phyloP scores from a whole-genome alignment of 2,797 vertebrate species.

The Chaenodraco wilsoni region DNA sequence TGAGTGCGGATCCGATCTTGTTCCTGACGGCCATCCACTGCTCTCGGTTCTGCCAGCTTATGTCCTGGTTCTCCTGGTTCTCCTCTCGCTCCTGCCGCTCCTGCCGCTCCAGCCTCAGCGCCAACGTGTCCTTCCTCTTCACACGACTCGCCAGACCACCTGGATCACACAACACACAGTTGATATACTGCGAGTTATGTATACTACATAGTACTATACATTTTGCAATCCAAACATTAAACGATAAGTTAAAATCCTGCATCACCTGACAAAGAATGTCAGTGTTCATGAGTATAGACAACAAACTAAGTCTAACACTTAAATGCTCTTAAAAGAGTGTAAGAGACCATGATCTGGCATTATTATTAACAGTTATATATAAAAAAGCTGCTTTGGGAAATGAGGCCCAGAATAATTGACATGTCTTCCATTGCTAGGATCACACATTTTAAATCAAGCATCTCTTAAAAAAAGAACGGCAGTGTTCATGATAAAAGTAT shows the following conservation, averaged over 20 bases:
- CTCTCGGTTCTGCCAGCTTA: conserved; percentile 88
- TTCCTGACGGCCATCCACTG: conserved; percentile 91
- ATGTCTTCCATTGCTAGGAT: no score
- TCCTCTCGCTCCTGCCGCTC: conserved; percentile 58
- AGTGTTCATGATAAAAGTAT: neutral
- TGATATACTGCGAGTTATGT: neutral
- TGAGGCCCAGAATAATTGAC: no score
- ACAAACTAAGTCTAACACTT: no score
- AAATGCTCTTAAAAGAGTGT: no score
- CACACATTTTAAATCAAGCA: neutral
- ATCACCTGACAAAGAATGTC: no score
- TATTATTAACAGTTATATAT: no score
- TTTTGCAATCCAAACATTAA: neutral
- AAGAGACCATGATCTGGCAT: no score
- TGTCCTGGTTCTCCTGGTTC: conserved; percentile 74
- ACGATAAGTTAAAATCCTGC: no score
- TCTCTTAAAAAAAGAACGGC: neutral
- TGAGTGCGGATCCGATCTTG: conserved; percentile 90
- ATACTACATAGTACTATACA: no score
- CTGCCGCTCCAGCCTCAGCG: conserved; percentile 87
- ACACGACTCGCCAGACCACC: conserved; percentile 91
- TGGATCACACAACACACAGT: conserved; percentile 51
- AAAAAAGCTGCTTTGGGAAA: no score
- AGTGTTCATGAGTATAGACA: no score
- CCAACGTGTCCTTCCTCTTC: conserved; percentile 93